Percentiles rank a stretch among this genome's conserved stretches.
Evolutionary conservation across 2,888 invertebrate species (phyloP).

Genomic region (Pristionchus fissidentatus): DNA sequence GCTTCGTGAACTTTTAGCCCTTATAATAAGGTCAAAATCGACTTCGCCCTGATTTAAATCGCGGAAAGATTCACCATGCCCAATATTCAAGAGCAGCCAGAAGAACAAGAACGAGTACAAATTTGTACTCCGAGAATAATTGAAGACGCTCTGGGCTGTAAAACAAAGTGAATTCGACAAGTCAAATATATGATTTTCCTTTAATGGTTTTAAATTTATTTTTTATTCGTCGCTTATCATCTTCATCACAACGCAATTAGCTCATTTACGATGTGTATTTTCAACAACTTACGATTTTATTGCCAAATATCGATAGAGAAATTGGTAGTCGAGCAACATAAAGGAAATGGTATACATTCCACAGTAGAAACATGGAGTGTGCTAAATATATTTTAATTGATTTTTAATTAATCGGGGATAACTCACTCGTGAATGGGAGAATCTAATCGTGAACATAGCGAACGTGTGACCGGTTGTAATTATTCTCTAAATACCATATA

Average conservation of each 20-base stretch:
- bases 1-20: no score
- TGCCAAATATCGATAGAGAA: neutral
- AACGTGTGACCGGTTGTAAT: neutral
- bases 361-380: neutral
- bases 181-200: no score
- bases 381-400: neutral
- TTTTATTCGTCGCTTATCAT: no score
- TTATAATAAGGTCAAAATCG: no score
- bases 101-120: neutral
- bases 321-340: neutral
- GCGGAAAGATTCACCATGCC: neutral
- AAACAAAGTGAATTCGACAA: no score
- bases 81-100: neutral
- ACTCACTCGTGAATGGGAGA: neutral
- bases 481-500: constrained; percentile 8
- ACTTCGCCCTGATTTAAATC: no score
- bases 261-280: no score
- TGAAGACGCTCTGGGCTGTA: neutral
- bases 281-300: neutral
- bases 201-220: no score
- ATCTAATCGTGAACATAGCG: neutral
- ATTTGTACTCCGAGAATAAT: neutral
- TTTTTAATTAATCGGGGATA: no score
- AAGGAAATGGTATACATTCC: neutral
- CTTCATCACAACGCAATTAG: no score